These are phyloP conservation scores for Upupa epops DNA, from an alignment of 2,113 vertebrate species.

Conservation along the genomic window DNA sequence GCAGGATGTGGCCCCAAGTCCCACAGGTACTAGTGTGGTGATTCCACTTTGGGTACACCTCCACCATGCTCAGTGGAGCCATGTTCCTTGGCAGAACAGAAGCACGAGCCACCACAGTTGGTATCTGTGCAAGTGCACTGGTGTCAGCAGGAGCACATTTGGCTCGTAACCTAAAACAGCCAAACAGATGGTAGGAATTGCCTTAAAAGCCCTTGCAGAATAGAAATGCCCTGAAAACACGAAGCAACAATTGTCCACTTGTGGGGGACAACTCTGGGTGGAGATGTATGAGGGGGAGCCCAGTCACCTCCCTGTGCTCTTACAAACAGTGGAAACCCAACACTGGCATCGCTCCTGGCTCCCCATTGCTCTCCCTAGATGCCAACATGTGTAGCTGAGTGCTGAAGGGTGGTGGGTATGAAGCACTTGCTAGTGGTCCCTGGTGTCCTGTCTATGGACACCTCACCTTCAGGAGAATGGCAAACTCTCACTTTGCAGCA, in stretches of 20 bases:
- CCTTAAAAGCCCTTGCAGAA: not conserved
- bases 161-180: not conserved
- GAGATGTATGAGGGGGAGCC: not conserved
- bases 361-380: not conserved
- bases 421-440: not conserved
- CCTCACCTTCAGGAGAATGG: not conserved
- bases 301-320: not conserved
- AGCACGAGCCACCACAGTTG: not conserved
- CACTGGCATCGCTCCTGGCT: accelerated
- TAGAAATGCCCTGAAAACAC: not conserved
- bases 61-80: accelerated
- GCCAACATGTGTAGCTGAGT: not conserved
- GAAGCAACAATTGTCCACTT: not conserved
- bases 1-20: not conserved
- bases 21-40: not conserved
- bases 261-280: not conserved
- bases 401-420: accelerated
- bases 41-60: not conserved
- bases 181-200: not conserved
- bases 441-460: accelerated
- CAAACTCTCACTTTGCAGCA: not conserved
- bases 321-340: not conserved
- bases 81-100: not conserved
- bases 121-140: accelerated
- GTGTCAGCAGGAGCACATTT: not conserved